These are phyloP conservation scores for Drosophila melanosoma DNA, from an alignment of 2,888 invertebrate genomes.

Conservation along the genomic window DNA sequence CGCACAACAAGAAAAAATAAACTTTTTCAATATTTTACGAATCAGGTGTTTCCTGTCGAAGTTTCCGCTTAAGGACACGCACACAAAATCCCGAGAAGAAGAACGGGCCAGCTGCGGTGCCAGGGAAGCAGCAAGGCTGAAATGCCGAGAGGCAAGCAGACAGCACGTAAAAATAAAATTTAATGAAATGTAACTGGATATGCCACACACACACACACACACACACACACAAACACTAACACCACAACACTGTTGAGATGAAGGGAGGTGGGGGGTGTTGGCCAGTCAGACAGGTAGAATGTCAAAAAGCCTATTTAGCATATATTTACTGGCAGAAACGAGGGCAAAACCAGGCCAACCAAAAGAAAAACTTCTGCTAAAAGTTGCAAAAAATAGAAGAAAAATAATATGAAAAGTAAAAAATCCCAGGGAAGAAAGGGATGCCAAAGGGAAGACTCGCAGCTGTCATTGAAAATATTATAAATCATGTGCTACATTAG, in stretches of 20 bases:
- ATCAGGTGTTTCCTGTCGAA: slow-evolving; percentile 81
- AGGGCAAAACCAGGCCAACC: slow-evolving; percentile 35
- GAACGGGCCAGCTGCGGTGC: neutral
- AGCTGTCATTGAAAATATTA: slow-evolving; percentile 75
- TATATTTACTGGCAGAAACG: slow-evolving; percentile 71
- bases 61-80: slow-evolving; percentile 81
- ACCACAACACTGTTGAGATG: neutral
- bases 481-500: slow-evolving; percentile 82
- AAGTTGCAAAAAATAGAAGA: slow-evolving; percentile 38
- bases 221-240: slow-evolving; percentile 15
- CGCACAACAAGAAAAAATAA: slow-evolving; percentile 40
- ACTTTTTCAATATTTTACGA: slow-evolving; percentile 81
- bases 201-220: slow-evolving; percentile 45
- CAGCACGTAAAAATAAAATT: slow-evolving; percentile 78
- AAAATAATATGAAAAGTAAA: slow-evolving; percentile 15
- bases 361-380: slow-evolving; percentile 49
- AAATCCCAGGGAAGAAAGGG: slow-evolving; percentile 24
- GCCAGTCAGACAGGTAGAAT: slow-evolving; percentile 68
- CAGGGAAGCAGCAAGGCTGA: slow-evolving; percentile 12
- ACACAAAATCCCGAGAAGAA: slow-evolving; percentile 27
- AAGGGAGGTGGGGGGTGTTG: neutral
- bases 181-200: slow-evolving; percentile 81
- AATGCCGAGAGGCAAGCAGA: slow-evolving; percentile 55
- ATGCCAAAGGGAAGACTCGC: neutral
- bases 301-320: slow-evolving; percentile 81